A percentile compares a stretch with the other conserved stretches of the same genome.
These are phyloP conservation scores for Clangula hyemalis DNA, from an alignment of 2,797 vertebrate species.

Conservation along the genomic window DNA sequence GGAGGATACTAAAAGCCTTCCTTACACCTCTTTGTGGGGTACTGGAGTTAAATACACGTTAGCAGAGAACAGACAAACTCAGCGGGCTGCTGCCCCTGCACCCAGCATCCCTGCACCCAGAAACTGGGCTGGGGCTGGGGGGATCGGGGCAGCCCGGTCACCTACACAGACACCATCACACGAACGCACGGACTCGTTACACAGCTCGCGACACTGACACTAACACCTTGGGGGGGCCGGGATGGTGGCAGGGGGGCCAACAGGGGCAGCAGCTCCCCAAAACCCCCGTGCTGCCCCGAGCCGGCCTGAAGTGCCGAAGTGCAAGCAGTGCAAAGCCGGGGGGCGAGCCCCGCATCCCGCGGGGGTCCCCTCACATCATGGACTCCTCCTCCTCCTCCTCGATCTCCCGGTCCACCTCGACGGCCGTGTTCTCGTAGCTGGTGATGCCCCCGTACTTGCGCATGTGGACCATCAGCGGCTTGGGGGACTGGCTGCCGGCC, in stretches of 20 bases:
- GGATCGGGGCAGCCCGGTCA: neutral
- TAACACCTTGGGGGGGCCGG: neutral
- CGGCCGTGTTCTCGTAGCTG: constrained; percentile 83
- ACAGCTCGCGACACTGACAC: constrained; percentile 35
- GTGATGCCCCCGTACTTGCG: constrained; percentile 83
- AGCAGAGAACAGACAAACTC: neutral
- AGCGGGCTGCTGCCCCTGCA: neutral
- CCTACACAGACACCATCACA: constrained; percentile 35
- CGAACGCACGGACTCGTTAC: neutral
- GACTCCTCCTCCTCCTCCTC: constrained; percentile 81
- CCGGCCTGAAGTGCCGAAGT: constrained; percentile 13
- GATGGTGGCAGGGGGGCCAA: neutral
- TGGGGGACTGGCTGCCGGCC: constrained; percentile 83
- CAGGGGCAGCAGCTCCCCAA: neutral
- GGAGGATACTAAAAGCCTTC: neutral
- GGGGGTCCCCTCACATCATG: constrained; percentile 76
- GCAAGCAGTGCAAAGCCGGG: neutral
- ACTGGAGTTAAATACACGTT: neutral
- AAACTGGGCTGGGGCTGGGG: neutral
- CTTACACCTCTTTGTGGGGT: neutral
- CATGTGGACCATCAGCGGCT: constrained; percentile 84
- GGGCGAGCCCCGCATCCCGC: neutral
- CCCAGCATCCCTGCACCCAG: neutral
- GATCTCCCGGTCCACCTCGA: constrained; percentile 82
- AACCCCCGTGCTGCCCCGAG: neutral